Base-by-base conservation (phyloP, 1,140 invertebrate genomes). In the Panulirus ornatus region DNA sequence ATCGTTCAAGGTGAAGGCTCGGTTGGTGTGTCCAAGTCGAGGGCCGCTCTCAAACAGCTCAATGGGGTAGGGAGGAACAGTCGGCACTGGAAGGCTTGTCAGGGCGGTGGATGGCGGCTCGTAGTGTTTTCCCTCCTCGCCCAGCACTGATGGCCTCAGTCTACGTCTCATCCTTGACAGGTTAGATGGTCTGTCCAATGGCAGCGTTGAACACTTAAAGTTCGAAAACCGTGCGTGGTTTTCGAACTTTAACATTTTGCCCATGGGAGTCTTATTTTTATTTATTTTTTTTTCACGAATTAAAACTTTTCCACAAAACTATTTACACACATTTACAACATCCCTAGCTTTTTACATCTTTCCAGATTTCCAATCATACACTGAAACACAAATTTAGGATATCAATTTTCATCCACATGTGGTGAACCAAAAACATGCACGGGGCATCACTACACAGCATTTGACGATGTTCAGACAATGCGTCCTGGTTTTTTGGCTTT, bases 41-140 rank as follows among this genome's bases (percentile, higher is more conserved):
- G 22, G 34, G 36, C 78, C 87, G 40, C 63, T 89, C 44, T 92
- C 90, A 75, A 92, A 92, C 51, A 91, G 82, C 54, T 92, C 92
- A 2, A 92, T 92, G 3, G 92, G 92, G 51, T 92, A 92, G 1
- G 92, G 92, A 27, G 92, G 92, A 9, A 92, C 92, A 1, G 92
- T 92, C 16, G 92, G 92, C 36, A 92, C 92, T 8, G 92, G 92
- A 5, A 92, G 87, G 30, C 30, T 51, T 6, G 83, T 84, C 54
- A 90, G 42, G 11, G 34, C 19, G 19, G 40, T 44, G 19, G 8
- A 9, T 8, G 27, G 73, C 5, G n/a, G 40, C 2, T 76, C 85
- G 54, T 34, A 22, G 6, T 71, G 71, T n/a, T 63, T 16, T 16
- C 19, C 88, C 34, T 58, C 83, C 51, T 47, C 83, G 9, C 58